Conservation (phyloP, 92 coral and sea anemone species). For the Heliopora coerulea region DNA sequence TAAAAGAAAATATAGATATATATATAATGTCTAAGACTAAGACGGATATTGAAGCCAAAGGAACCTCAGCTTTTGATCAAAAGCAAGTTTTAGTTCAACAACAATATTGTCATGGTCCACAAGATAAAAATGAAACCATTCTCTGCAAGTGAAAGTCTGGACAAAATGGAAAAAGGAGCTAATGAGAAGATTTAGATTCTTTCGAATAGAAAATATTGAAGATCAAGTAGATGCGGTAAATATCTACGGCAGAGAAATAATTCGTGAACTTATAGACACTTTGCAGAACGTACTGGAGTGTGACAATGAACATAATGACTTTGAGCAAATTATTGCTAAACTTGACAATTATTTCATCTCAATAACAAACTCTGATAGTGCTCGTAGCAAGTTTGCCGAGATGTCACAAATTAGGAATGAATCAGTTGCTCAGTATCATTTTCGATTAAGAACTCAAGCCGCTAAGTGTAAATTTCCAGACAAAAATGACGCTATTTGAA, state of each 20-base stretch:
- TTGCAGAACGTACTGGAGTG: constrained; percentile 37
- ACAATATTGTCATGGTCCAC: constrained; percentile 43
- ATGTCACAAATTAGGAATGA: constrained; percentile 36
- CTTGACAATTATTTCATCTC: constrained; percentile 52
- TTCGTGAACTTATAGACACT: constrained; percentile 33
- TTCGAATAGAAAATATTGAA: constrained; percentile 23
- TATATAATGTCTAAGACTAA: no score
- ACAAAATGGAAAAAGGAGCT: constrained; percentile 40
- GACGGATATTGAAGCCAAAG: no score
- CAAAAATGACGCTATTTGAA: constrained; percentile 27
- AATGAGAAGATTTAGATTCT: constrained; percentile 25
- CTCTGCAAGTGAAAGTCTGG: constrained; percentile 36
- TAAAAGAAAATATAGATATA: no score
- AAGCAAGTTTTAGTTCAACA: no score
- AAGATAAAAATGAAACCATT: constrained; percentile 48
- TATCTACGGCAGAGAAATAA: constrained; percentile 45
- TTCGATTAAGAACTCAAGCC: constrained; percentile 39
- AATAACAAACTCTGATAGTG: constrained; percentile 39
- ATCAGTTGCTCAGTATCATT: constrained; percentile 40
- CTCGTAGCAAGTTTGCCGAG: constrained; percentile 48
- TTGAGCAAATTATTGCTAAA: no score
- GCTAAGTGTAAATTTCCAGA: constrained; percentile 31
- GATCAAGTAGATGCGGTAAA: constrained; percentile 43
- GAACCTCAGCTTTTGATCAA: no score
- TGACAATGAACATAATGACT: constrained; percentile 18